phyloP scores from a whole-genome alignment of 1,140 invertebrate species.

The Oryzaephilus surinamensis region DNA sequence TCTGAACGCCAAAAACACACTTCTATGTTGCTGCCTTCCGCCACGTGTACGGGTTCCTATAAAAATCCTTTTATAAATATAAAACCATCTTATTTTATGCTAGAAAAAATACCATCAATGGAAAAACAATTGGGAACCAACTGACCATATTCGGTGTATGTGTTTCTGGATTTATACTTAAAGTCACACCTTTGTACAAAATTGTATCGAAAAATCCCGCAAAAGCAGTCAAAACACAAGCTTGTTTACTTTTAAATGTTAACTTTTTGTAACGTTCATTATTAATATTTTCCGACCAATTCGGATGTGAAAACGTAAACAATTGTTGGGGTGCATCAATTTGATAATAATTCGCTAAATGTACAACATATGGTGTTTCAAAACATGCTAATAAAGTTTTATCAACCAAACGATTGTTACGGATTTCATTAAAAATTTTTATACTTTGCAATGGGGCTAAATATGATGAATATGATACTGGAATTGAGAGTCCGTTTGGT shows the following conservation, averaged over 20 bases:
- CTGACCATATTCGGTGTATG: slow-evolving; percentile 88
- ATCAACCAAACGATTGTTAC: slow-evolving; percentile 26
- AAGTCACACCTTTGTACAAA: slow-evolving; percentile 71
- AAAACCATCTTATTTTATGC: slow-evolving; percentile 2
- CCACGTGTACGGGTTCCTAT: slow-evolving; percentile 64
- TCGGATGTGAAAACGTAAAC: slow-evolving; percentile 87
- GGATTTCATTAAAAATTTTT: slow-evolving; percentile 65
- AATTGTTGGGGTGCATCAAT: slow-evolving; percentile 66
- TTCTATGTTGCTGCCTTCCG: slow-evolving; percentile 56
- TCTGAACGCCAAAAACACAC: slow-evolving; percentile 83
- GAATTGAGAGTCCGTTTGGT: slow-evolving; percentile 87
- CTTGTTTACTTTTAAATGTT: slow-evolving; percentile 57
- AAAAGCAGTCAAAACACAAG: slow-evolving; percentile 84
- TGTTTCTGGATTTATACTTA: slow-evolving; percentile 83
- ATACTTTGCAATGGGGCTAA: slow-evolving; percentile 75
- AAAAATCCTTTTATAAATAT: slow-evolving; percentile 26
- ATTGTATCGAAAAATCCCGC: slow-evolving; percentile 89
- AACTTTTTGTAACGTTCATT: slow-evolving; percentile 66
- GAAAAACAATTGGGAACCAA: slow-evolving; percentile 96
- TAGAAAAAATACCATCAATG: slow-evolving; percentile 55
- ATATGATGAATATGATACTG: slow-evolving; percentile 81
- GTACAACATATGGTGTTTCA: slow-evolving; percentile 88
- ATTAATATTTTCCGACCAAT: slow-evolving; percentile 50
- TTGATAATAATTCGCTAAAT: slow-evolving; percentile 81
- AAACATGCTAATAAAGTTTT: slow-evolving; percentile 27